Evolutionary conservation across 2,888 invertebrate species (phyloP).

Genomic region (Aphodius sticticus): DNA sequence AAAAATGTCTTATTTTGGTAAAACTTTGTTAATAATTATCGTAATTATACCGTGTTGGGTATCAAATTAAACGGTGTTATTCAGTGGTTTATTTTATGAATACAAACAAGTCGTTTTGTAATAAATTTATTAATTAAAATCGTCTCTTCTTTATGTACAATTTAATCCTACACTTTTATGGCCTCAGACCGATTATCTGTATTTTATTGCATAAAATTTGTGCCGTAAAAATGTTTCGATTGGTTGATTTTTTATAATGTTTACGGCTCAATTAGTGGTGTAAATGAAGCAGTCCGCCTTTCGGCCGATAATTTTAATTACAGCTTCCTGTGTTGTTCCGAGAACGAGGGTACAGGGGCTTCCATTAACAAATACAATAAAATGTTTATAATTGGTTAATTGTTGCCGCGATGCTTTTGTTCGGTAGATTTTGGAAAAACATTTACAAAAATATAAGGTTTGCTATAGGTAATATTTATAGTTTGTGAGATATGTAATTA

Average conservation of each 20-base stretch:
- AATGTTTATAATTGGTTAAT: background rate
- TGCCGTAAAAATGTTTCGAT: background rate
- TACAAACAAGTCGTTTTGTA: background rate
- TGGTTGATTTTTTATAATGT: background rate
- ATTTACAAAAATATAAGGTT: background rate
- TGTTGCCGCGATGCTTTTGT: background rate
- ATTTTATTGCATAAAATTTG: conserved; percentile 4
- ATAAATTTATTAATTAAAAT: background rate
- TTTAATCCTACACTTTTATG: background rate
- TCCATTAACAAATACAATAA: background rate
- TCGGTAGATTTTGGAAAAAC: background rate
- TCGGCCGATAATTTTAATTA: background rate
- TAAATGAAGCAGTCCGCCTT: background rate
- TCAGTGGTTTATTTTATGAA: background rate
- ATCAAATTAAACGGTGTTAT: background rate
- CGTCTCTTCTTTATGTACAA: background rate
- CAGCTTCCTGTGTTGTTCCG: background rate
- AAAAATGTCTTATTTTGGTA: background rate
- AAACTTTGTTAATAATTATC: background rate
- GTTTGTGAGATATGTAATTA: background rate
- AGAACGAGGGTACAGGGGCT: background rate
- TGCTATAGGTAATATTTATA: background rate
- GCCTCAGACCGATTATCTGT: background rate
- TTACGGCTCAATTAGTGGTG: background rate
- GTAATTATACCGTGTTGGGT: background rate